Base-by-base conservation (phyloP, 2,113 vertebrate genomes). In the Loxodonta africana region DNA sequence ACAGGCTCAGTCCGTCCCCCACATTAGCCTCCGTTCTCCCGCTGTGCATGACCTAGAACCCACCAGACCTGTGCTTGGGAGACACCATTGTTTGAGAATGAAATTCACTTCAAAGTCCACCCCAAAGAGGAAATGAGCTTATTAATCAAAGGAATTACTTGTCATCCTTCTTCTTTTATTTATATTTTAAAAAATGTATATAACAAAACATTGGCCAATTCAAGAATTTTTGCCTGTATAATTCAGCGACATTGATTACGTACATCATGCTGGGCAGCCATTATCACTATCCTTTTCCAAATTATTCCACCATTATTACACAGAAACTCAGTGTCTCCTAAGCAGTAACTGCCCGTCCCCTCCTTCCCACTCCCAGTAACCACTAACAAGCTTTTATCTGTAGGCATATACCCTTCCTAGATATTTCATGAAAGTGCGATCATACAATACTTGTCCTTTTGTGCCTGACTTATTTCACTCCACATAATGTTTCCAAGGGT, bases 31-130 rank as follows among this genome's bases (percentile, higher is more conserved):
- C 23, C 77, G 25, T 63, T 17, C 37, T 62, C 17, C 14, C 0
- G 0, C 51, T 4, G 8, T 0, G 0, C 8, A 41, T 26, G 67
- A 46, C 69, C 30, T 26, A 3, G 62, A 74, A 17, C 23, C 20
- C 71, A 37, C 12, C 25, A n/a, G 81, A 20, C 20, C 69, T 51
- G 11, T 1, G 44, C 57, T 33, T 57, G 81, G 11, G 69, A 41
- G 8, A 28, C 10, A 26, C 51, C 41, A 2, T 20, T 6, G 9
- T n/a, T 65, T 60, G 5, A 83, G 53, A 81, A 73, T 30, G 14
- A 67, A 30, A 18, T n/a, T 48, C 87, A 63, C n/a, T 2, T 30
- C n/a, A 44, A 83, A 93, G 90, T 30, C 18, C 21, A 21, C 12
- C 11, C 6, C 6, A 73, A 63, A 2, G 48, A n/a, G 65, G 57